Evolutionary conservation across 2,113 vertebrate genomes (phyloP).

Genomic region (Colaptes auratus): DNA sequence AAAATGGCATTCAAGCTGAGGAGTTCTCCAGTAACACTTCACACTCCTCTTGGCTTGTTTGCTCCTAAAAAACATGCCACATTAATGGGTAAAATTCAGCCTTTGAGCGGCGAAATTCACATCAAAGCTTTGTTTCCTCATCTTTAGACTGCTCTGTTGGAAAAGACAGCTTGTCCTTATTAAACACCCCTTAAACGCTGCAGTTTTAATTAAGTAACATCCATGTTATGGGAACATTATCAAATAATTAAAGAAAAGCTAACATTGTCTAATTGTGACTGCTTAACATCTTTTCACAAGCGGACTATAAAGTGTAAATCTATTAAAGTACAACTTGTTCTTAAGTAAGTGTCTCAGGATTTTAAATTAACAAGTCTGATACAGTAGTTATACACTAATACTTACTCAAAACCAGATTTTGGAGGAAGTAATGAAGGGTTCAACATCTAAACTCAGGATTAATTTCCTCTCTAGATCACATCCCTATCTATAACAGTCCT

Average conservation of each 20-base stretch:
- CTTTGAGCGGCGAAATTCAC: constrained; percentile 66
- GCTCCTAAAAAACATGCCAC: constrained; percentile 54
- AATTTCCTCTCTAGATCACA: no score
- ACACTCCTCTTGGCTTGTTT: not conserved
- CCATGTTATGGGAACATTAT: constrained; percentile 67
- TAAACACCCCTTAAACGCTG: constrained; percentile 75
- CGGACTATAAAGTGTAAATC: not conserved
- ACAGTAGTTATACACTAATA: not conserved
- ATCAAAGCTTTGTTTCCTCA: constrained; percentile 74
- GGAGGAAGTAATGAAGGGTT: not conserved
- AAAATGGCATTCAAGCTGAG: not conserved
- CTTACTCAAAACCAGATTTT: not conserved
- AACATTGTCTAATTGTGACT: not conserved
- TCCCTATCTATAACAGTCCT: not conserved
- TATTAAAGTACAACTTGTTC: not conserved
- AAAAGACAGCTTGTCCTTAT: constrained; percentile 74
- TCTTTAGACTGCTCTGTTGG: constrained; percentile 63
- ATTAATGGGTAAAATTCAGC: constrained; percentile 63
- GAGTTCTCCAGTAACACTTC: not conserved
- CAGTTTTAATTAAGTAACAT: constrained; percentile 74
- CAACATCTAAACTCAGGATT: not conserved
- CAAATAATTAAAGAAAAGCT: constrained; percentile 65
- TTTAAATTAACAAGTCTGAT: not conserved
- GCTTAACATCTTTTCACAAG: constrained; percentile 3
- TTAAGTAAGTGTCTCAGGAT: not conserved